Base-by-base conservation (phyloP, 1,140 invertebrate species). In the Papilio aristodemus region DNA sequence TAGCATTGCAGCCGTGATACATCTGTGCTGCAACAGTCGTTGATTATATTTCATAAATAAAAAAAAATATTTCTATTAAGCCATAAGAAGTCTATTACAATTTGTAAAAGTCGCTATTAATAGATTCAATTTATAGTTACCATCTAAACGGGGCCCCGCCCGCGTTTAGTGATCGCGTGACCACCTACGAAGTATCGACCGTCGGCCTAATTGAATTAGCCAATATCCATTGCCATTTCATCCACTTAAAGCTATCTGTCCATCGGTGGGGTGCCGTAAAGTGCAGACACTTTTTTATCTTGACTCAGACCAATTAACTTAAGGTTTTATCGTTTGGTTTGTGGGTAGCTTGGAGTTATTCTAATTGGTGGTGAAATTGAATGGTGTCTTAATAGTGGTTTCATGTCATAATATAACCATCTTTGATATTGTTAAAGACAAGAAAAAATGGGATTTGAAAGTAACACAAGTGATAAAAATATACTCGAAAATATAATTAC, bases 141-240 rank as follows among this genome's bases (percentile, higher is more conserved):
- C 36, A 36, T 19, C 32, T 27, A 3, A 10, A 11, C 14, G 41
- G n/a, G 6, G 27, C 27, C 13, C n/a, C 4, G 9, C 58, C 58
- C 58, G n/a, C 27, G 17, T 3, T 22, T 25, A 10, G 13, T 50
- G 32, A 69, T 79, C 73, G 82, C 80, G 82, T 84, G 82, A 76
- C 79, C 62, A 62, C 71, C 37, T 38, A 60, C 41, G 4, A 66
- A 27, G 22, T 46, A 66, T 66, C 36, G 38, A 57, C 37, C 25
- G 37, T 17, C 64, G 22, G 37, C 63, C 41, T 83, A 84, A 84
- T 84, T 83, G 73, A 79, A 84, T 84, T 82, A 84, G 66, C 36
- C 41, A 64, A 76, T 71, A 74, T 68, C 71, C 70, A 73, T 68
- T 74, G 57, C 74, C 58, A 75, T 78, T 73, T 70, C 74, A 76